Base-by-base conservation (phyloP, 1,140 invertebrate species). In the Apolygus lucorum region DNA sequence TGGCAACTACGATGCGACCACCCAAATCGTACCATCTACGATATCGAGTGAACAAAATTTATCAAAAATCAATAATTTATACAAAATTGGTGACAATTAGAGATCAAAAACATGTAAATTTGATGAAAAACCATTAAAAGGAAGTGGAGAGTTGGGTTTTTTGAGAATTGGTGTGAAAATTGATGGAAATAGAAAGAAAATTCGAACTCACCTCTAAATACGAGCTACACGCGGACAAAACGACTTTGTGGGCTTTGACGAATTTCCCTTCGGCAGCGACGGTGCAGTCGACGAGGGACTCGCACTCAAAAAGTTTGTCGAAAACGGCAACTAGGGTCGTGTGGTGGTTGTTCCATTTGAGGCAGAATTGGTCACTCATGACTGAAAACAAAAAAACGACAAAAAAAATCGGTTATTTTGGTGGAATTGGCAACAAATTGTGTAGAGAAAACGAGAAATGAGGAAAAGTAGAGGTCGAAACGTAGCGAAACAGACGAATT, bases 331-430 rank as follows among this genome's bases (percentile, higher is more conserved):
- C 76, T 72, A 85, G 77, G 26, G 83, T 84, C 25, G 77, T 78
- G 73, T 82, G 82, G 75, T 84, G 83, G 74, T 84, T 83, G 75
- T 84, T 84, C 83, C 83, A 84, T 74, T 82, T 79, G 54, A 84
- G 76, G 77, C 82, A 84, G 76, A 83, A 84, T 76, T 84, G 83
- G 68, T 80, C 78, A 62, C 77, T 75, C 68, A 76, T 78, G 76
- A 79, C 79, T 70, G 28, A 72, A 64, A 63, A 73, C 8, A 63
- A 63, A 65, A 27, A 49, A 63, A 64, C 54, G 1, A 1, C 28
- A 64, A 34, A 70, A 65, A 29, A 28, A 14, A 1, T 24, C 63
- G 2, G 28, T 26, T 22, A 70, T 29, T 52, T n/a, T n/a, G n/a
- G n/a, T n/a, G n/a, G n/a, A n/a, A n/a, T n/a, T n/a, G n/a, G n/a